These are phyloP conservation scores for Sciaenops ocellatus DNA, from an alignment of 2,797 vertebrate genomes.

Conservation along the genomic window DNA sequence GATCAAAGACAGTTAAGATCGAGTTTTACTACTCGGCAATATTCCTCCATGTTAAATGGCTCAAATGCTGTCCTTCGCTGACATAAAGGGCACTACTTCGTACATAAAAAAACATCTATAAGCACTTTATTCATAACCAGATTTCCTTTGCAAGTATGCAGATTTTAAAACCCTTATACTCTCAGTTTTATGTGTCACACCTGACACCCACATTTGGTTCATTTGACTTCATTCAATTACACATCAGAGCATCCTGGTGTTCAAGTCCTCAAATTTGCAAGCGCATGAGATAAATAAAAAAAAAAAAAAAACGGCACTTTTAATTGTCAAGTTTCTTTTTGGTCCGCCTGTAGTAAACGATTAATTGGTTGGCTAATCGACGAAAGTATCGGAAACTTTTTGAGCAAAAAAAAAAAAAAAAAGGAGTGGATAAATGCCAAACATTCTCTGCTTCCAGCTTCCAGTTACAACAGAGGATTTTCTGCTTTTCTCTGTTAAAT, in stretches of 20 bases:
- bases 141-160: not conserved
- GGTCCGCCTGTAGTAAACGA: conserved; percentile 4
- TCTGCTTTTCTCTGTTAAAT: not conserved
- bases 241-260: conserved; percentile 19
- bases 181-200: not conserved
- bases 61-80: conserved; percentile 20
- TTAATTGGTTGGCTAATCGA: not conserved
- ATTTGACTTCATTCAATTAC: conserved; percentile 4
- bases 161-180: not conserved
- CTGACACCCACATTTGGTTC: not conserved
- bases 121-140: conserved; percentile 24
- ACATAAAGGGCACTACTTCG: conserved; percentile 25
- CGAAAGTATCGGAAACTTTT: not conserved
- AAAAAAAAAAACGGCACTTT: not conserved
- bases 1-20: conserved; percentile 44
- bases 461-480: not conserved
- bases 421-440: not conserved
- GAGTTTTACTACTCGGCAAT: conserved; percentile 32
- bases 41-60: conserved; percentile 31
- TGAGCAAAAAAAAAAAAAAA: not conserved
- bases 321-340: conserved; percentile 16
- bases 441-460: conserved; percentile 25
- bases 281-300: not conserved
- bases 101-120: conserved; percentile 1
- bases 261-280: not conserved